Conservation (phyloP, 2,888 invertebrate species). For the Merodon equestris region DNA sequence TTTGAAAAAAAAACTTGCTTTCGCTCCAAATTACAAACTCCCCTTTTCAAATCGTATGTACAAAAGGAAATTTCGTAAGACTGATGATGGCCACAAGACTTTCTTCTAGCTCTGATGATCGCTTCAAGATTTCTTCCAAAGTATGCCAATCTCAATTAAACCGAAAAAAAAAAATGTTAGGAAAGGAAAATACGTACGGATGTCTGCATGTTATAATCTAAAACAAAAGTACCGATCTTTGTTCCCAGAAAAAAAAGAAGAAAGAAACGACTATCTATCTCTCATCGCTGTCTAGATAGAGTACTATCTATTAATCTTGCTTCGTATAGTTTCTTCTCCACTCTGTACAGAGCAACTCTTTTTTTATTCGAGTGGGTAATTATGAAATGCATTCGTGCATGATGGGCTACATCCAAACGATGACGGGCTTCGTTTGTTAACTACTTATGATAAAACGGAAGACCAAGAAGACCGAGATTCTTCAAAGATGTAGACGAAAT, state of each 20-base stretch:
- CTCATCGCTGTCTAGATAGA: conserved; percentile 10
- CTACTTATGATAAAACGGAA: too few species aligned
- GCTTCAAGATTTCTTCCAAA: conserved; percentile 32
- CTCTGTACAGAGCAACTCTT: conserved; percentile 24
- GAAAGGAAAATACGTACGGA: background rate
- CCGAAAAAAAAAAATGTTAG: conserved; percentile 1
- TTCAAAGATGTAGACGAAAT: conserved; percentile 39
- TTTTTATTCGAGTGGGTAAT: conserved; percentile 64
- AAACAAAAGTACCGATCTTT: conserved; percentile 16
- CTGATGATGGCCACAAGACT: too few species aligned
- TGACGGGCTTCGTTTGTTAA: conserved; percentile 43
- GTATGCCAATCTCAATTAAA: conserved; percentile 45
- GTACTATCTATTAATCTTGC: conserved; percentile 25
- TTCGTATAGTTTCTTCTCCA: conserved; percentile 1
- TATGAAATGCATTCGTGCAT: conserved; percentile 70
- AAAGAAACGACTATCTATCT: background rate
- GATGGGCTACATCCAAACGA: conserved; percentile 56
- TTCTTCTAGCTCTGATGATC: background rate
- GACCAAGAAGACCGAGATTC: too few species aligned
- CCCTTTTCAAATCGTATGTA: too few species aligned
- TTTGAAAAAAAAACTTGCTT: too few species aligned
- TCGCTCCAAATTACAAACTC: too few species aligned
- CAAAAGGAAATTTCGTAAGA: too few species aligned
- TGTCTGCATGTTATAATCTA: background rate
- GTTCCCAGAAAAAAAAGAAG: conserved; percentile 16